Evolutionary conservation across 1,140 invertebrate species (phyloP).

Genomic region (Drosophila ficusphila): DNA sequence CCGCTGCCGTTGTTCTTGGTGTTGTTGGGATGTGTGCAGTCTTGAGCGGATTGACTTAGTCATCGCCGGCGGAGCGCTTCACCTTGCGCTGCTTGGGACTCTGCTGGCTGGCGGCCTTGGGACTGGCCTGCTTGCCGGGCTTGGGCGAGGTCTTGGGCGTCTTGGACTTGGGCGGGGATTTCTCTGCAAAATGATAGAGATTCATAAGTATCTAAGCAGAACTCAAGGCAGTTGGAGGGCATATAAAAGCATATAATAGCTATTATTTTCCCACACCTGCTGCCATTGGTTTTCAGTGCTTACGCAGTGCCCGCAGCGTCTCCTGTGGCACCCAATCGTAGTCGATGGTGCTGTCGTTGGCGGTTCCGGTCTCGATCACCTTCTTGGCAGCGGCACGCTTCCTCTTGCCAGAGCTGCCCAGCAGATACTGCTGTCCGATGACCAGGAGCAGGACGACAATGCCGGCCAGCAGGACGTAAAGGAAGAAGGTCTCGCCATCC

Average conservation of each 20-base stretch:
- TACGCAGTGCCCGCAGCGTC: constrained; percentile 92
- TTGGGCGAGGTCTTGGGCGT: constrained; percentile 85
- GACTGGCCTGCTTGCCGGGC: constrained; percentile 77
- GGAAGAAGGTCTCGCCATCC: constrained; percentile 99
- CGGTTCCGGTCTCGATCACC: constrained; percentile 91
- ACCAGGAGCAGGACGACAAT: constrained; percentile 94
- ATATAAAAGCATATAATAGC: neutral
- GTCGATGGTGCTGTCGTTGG: constrained; percentile 96
- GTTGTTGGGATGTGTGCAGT: constrained; percentile 45
- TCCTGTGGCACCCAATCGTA: constrained; percentile 99
- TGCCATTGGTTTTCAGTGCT: constrained; percentile 84
- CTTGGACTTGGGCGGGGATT: constrained; percentile 85
- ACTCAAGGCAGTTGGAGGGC: neutral
- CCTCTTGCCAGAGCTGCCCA: constrained; percentile 87
- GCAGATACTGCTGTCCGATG: constrained; percentile 94
- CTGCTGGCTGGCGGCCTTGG: constrained; percentile 85
- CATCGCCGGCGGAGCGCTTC: constrained; percentile 88
- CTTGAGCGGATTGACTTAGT: constrained; percentile 76
- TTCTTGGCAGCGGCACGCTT: constrained; percentile 87
- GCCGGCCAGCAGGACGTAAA: constrained; percentile 97
- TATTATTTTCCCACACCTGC: neutral
- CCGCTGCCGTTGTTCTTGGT: constrained; percentile 19
- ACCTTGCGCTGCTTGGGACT: constrained; percentile 90
- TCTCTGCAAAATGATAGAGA: constrained; percentile 85
- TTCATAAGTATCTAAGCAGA: neutral